Evolutionary conservation across 2,797 vertebrate genomes (phyloP), one percentile per base, ranked within the genome.

Genomic region (Agapornis canus): DNA sequence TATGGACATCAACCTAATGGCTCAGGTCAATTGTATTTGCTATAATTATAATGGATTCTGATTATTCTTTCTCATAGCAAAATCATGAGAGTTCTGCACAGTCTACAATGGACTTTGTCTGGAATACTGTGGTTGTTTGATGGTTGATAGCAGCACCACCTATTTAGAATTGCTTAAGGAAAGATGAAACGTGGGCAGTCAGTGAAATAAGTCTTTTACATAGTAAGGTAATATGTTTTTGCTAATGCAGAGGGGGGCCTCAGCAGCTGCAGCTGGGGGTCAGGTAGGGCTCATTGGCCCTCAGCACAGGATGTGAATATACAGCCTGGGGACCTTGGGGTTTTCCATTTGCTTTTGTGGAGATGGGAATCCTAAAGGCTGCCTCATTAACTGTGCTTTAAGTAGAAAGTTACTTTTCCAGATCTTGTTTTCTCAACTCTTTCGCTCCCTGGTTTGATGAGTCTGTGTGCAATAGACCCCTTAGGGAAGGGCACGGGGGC

Each of bases 1-100:
- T 78, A 78, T 52, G 71, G 71, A 60, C 51, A 57, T 26, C 82
- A 92, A 94, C 81, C 72, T 85, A 75, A 84, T 31, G 26, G 27
- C 23, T 63, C 42, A 29, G 54, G 90, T 89, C 17, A 40, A 75
- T 89, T 73, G 52, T 13, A 59, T 77, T 82, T 71, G 37, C 68
- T 93, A 9, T 61, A 42, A 71, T 79, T 83, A 63, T 31, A 91
- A 78, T 20, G 29, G 16, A 69, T 47, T 82, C 72, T 61, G 61
- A 78, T 78, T 75, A 61, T 89, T 77, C 49, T 39, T 86, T 72
- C 56, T 73, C 48, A 17, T 6, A 60, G 39, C 1, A 13, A 90
- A 86, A 51, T 40, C 56, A 18, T 54, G 43, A 90, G 70, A 37
- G 17, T 89, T 84, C 54, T 84, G 86, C 59, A 51, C n/a, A 42